Base-by-base conservation (phyloP, 2,797 vertebrate genomes). In the Sebastes paucispinis region DNA sequence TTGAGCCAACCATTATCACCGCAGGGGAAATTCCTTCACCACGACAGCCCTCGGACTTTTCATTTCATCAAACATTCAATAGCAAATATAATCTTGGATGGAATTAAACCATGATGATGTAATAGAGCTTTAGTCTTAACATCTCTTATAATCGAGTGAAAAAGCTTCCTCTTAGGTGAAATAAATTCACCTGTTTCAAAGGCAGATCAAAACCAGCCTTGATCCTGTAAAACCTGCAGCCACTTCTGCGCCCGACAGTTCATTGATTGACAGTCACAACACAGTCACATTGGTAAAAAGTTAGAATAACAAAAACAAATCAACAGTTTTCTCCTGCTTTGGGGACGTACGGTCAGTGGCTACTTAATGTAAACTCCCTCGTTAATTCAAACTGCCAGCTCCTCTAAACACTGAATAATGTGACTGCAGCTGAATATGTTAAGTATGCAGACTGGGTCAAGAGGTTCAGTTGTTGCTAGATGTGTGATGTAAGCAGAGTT, bases 381-480 rank as follows among this genome's bases (percentile, higher is more conserved):
- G 16, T 76, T 84, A 55, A 80, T 54, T 50, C n/a, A 52, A 66
- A 67, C 54, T 70, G 77, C 52, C 75, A 79, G 32, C 65, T 73
- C 59, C n/a, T 68, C 39, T 66, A 66, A 87, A 81, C 60, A 22
- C 59, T 70, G 58, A 69, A 80, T 73, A 73, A 73, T 80, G 65
- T 75, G 36, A 74, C 58, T 25, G 47, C 50, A 32, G 39, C 24
- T 69, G 69, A 67, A 77, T 58, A 64, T 69, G 36, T 66, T 36
- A 64, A 20, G 18, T 29, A 47, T 69, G 62, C 63, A 75, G 73
- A 75, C 60, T n/a, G 60, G 79, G 80, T 74, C 76, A 69, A 80
- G 31, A 73, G 55, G 79, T 72, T 69, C 65, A 57, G 20, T 66
- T 31, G 47, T 59, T 69, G 71, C 79, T 81, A 3, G 20, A 66